Base-by-base conservation (phyloP, 2,113 vertebrate genomes). In the Notarius lentiginosus region DNA sequence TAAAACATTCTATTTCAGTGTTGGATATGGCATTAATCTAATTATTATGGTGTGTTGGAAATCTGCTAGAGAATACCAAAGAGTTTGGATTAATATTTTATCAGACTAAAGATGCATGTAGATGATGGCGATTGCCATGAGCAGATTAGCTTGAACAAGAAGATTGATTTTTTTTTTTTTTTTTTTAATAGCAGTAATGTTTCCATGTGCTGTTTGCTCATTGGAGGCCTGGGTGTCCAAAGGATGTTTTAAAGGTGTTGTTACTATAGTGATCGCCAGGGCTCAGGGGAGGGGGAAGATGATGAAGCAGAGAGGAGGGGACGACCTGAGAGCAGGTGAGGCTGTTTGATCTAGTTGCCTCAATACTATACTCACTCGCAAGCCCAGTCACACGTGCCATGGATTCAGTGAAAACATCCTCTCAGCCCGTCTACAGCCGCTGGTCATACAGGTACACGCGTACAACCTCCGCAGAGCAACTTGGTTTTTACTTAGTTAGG, bases 371-470 rank as follows among this genome's bases (percentile, higher is more conserved):
- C 34, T n/a, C 58, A 61, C 27, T 30, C 34, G 1, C 47, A 49
- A 34, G 24, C 65, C 84, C 84, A 87, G 86, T 84, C 72, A 80
- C 85, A 47, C 85, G 84, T 80, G 73, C 88, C 92, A 95, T 95
- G 94, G 95, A 95, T 76, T 89, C 90, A 41, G 83, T 93, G 83
- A 94, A 93, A 87, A 91, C 88, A 30, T 91, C 87, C 83, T 91
- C 93, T 82, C 94, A 92, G 90, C 93, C 93, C 18, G 89, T 88
- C 87, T 95, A 93, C 93, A 95, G 95, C 66, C 94, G 94, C 89
- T 95, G 94, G 94, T 95, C 94, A 0, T 95, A 95, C 94, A 95
- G 95, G 95, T 95, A 93, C 11, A 83, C 11, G 18, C 72, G 60
- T 22, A 83, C 70, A 70, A n/a, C 47, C 82, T 79, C n/a, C 53